These are phyloP conservation scores for Hormaphis cornu DNA, from an alignment of 1,140 invertebrate species.

Conservation along the genomic window DNA sequence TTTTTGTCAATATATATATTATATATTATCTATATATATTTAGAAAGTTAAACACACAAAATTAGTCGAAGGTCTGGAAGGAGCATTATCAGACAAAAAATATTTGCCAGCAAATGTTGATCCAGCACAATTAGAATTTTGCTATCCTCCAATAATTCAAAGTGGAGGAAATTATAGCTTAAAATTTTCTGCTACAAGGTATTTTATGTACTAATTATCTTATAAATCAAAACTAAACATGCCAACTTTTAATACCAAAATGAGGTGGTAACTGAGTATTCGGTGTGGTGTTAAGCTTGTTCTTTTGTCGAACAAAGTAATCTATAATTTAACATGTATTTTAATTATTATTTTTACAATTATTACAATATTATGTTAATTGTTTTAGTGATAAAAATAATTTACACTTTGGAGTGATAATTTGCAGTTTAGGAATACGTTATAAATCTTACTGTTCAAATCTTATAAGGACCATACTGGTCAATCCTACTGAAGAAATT, in stretches of 20 bases:
- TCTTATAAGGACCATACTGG: constrained; percentile 91
- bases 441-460: constrained; percentile 99
- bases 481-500: constrained; percentile 76
- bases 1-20: background rate
- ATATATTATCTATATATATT: constrained; percentile 37
- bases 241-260: too few relatives aligned
- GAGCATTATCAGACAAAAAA: constrained; percentile 84
- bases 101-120: constrained; percentile 79
- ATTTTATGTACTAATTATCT: background rate
- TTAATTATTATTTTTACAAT: background rate
- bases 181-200: constrained; percentile 83
- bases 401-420: constrained; percentile 92
- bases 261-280: too few relatives aligned
- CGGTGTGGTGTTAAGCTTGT: too few relatives aligned
- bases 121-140: constrained; percentile 82
- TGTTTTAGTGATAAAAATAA: constrained; percentile 79
- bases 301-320: too few relatives aligned
- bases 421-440: constrained; percentile 85
- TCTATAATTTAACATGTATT: too few relatives aligned
- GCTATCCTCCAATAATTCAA: constrained; percentile 97
- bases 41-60: constrained; percentile 92
- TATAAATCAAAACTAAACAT: too few relatives aligned
- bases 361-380: constrained; percentile 3
- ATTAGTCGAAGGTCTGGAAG: constrained; percentile 87
- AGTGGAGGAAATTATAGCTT: constrained; percentile 94